Evolutionary conservation across 2,888 invertebrate species (phyloP), one percentile per base, ranked within the genome.

Genomic region (Tanypteryx hageni): DNA sequence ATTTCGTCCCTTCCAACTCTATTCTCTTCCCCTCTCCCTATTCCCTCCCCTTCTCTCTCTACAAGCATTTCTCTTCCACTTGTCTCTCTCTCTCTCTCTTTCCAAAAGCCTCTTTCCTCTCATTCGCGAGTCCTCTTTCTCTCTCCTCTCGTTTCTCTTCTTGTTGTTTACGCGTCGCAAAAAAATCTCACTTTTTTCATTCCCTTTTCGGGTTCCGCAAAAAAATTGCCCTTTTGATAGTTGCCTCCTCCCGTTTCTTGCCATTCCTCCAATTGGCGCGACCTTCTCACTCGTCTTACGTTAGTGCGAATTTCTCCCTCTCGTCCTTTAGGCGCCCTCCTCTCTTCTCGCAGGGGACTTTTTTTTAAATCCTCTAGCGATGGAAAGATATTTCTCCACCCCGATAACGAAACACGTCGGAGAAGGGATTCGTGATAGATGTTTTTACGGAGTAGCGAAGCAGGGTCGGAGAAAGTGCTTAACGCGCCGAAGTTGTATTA

Each of bases 91-190:
- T 44, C 44, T 44, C 44, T 44, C 44, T 44, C 44, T 76, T 22
- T 76, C 76, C 76, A 76, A 76, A 76, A 76, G 27, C n/a, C 18
- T 18, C 68, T 68, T 68, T 68, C 18, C 68, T 68, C 68, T 68
- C 22, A 5, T 22, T 68, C 22, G 27, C 22, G 27, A 76, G 22
- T 76, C 22, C 76, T 76, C 27, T 76, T 22, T 76, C 13, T 76
- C 27, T 68, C 68, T 11, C 0, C 68, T 68, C 68, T n/a, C 22
- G n/a, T 16, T 22, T 68, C 68, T 68, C 18, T 18, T 68, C 68
- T 9, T 18, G 68, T 68, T 76, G 76, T 76, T 76, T 76, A 76
- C 76, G 76, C 27, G 76, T 76, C 22, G 76, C 76, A 76, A 76
- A 27, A 76, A 76, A 76, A 13, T 4, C 76, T 76, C 76, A 5